Base-by-base conservation (phyloP, 2,797 vertebrate species). In the Gallirallus australis region DNA sequence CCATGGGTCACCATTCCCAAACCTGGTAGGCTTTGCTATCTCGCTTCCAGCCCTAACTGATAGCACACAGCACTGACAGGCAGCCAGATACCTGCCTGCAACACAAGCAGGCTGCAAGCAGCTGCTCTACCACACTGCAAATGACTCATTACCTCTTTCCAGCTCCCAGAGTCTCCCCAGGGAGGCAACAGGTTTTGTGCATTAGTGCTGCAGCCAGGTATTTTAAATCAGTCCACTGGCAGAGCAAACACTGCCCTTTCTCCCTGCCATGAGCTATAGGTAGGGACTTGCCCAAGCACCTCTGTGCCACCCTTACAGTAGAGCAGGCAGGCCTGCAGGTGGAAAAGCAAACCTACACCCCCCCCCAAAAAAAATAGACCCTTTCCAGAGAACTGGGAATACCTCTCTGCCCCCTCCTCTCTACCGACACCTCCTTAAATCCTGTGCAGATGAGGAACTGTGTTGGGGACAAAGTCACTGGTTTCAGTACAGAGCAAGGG, bases 161-260 rank as follows among this genome's bases (percentile, higher is more conserved):
- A 50, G 77, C 42, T 95, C 65, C 71, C 35, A 48, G 52, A 72
- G 53, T 37, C 61, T 78, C 82, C 77, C 11, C 2, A 59, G 73
- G 85, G 63, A 94, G 40, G 56, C 82, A 95, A 79, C 85, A 84
- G 81, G 77, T 96, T 93, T 70, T 42, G 59, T 86, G 59, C 77
- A 24, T 66, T 72, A 77, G 35, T 3, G 4, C 63, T 91, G 66
- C 35, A 77, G 70, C 42, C 89, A 89, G 59, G 52, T 95, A 61
- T 70, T 91, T 89, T 52, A 75, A 83, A 76, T 73, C 7, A 47
- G 12, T 60, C 72, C 59, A 19, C 24, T 53, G 42, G 63, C 82
- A 91, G 50, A 78, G 63, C 35, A 48, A 75, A 31, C 15, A 5
- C 7, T 90, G 54, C 8, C 24, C 8, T 28, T 88, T 83, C 35